These are phyloP conservation scores for Indicator indicator DNA, from an alignment of 2,113 vertebrate species.

Conservation along the genomic window DNA sequence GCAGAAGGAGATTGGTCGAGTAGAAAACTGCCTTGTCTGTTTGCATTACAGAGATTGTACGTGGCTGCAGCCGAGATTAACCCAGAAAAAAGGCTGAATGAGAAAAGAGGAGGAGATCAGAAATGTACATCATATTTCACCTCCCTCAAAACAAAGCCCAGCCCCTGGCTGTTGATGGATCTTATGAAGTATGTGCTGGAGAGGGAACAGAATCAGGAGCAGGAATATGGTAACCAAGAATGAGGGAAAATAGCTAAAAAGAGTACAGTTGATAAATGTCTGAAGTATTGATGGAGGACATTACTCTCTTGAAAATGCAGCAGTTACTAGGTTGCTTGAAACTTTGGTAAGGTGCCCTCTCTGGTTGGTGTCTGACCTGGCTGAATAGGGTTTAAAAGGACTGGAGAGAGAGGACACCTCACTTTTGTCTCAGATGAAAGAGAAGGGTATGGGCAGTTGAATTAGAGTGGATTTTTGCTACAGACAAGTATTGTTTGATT, in stretches of 20 bases:
- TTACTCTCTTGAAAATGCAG: not conserved
- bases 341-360: not conserved
- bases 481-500: not conserved
- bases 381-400: not conserved
- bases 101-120: not conserved
- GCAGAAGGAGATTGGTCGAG: not conserved
- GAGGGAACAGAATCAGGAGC: not conserved
- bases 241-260: not conserved
- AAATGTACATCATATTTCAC: not conserved
- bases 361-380: not conserved
- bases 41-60: not conserved
- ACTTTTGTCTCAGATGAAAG: not conserved
- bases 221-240: not conserved
- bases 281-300: not conserved
- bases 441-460: not conserved
- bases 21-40: slow-evolving; percentile 19
- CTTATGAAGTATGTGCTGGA: not conserved
- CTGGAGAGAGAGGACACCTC: not conserved
- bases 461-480: not conserved
- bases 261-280: not conserved
- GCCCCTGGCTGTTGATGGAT: not conserved
- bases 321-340: not conserved
- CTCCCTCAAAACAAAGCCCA: not conserved
- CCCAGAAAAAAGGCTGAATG: not conserved
- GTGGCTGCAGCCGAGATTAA: not conserved